A percentile compares a stretch with the other conserved stretches of the same genome.
phyloP scores from a whole-genome alignment of 37 sponge, comb jelly and placozoan species.

The Mnemiopsis leidyi region DNA sequence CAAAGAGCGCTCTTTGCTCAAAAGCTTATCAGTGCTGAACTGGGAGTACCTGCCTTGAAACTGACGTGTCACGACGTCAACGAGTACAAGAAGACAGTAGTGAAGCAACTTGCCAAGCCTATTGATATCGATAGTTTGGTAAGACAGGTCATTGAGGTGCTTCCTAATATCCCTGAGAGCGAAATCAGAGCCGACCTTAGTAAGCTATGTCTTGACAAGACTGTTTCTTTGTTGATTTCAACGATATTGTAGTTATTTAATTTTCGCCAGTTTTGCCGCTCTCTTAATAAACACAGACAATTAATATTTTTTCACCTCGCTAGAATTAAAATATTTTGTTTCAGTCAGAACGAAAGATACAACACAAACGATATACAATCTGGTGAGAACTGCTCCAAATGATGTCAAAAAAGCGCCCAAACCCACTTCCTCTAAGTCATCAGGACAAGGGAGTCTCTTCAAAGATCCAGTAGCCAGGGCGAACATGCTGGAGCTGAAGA shows the following conservation, averaged over 20 bases:
- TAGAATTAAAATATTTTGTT: too few relatives aligned
- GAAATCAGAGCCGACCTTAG: conserved; percentile 55
- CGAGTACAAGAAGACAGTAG: conserved; percentile 56
- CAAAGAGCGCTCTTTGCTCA: conserved; percentile 14
- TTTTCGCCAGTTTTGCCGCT: too few relatives aligned
- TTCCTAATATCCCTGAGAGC: conserved; percentile 49
- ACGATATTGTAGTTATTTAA: too few relatives aligned
- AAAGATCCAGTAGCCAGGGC: conserved; percentile 50
- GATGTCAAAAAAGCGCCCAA: conserved; percentile 4
- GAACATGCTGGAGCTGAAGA: conserved; percentile 56
- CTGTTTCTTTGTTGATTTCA: too few relatives aligned
- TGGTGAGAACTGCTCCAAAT: conserved; percentile 31
- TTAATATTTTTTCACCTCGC: too few relatives aligned
- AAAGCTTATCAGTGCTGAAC: background rate
- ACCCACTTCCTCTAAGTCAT: background rate
- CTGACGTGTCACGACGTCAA: conserved; percentile 58
- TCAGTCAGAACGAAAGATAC: conserved; percentile 50
- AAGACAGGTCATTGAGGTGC: conserved; percentile 50
- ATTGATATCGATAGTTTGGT: conserved; percentile 59
- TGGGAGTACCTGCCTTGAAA: conserved; percentile 35
- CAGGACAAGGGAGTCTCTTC: background rate
- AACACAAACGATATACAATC: conserved; percentile 54
- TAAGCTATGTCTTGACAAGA: too few relatives aligned
- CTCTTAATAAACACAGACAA: too few relatives aligned
- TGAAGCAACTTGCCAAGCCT: conserved; percentile 16